Evolutionary conservation across 2,797 vertebrate species (phyloP).

Genomic region (Cossypha dichroa): DNA sequence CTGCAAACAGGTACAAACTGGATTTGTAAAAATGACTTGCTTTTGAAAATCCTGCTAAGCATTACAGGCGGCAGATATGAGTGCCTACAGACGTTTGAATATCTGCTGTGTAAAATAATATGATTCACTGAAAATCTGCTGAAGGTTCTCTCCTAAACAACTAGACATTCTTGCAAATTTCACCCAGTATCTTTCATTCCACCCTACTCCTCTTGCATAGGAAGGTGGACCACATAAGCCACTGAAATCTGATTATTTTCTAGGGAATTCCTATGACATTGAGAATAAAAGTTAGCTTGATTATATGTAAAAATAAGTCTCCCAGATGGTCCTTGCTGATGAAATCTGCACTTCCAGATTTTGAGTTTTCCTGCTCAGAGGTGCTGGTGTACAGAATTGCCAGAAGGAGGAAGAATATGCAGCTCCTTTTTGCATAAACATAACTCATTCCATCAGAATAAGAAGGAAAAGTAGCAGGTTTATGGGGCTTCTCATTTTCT

Average conservation of each 20-base stretch:
- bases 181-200: not conserved
- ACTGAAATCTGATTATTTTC: not conserved
- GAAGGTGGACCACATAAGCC: not conserved
- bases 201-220: not conserved
- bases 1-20: conserved; percentile 17
- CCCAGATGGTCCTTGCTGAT: not conserved
- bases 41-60: conserved; percentile 17
- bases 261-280: not conserved
- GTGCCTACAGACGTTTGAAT: not conserved
- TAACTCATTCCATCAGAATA: not conserved
- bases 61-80: not conserved
- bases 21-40: conserved; percentile 1
- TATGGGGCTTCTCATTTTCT: not conserved
- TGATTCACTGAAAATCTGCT: not conserved
- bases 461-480: not conserved
- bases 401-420: not conserved
- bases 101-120: not conserved
- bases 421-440: not conserved
- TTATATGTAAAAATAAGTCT: not conserved
- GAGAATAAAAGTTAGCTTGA: not conserved
- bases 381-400: not conserved
- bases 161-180: not conserved
- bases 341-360: not conserved
- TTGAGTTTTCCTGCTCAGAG: not conserved
- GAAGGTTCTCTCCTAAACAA: not conserved